Evolutionary conservation across 2,797 vertebrate genomes (phyloP).

Genomic region (Squalus acanthias): DNA sequence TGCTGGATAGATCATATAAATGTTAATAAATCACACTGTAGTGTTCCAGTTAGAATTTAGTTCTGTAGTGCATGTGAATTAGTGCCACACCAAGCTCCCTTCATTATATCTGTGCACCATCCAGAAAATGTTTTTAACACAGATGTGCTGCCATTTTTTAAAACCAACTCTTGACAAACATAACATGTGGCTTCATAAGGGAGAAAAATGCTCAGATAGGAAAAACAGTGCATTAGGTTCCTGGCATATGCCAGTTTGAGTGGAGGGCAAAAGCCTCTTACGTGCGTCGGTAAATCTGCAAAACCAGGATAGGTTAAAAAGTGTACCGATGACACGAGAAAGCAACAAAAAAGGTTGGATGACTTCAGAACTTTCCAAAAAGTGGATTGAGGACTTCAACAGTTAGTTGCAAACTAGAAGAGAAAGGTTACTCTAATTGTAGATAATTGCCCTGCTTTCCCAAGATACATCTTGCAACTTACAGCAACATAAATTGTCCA

Average conservation of each 20-base stretch:
- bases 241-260: too few relatives aligned
- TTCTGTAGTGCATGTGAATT: background rate
- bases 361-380: background rate
- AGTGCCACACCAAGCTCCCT: background rate
- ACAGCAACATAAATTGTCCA: background rate
- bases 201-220: background rate
- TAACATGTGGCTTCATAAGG: background rate
- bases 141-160: background rate
- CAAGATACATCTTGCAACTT: background rate
- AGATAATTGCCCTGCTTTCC: too few relatives aligned
- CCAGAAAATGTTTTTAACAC: background rate
- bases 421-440: background rate
- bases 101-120: background rate
- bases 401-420: background rate
- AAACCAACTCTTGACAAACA: background rate
- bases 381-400: background rate
- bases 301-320: background rate
- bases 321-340: background rate
- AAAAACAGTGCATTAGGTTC: background rate
- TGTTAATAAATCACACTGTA: conserved; percentile 20
- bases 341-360: background rate
- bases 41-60: background rate
- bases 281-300: background rate
- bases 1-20: conserved; percentile 60
- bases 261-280: background rate